A percentile compares a stretch with the other conserved stretches of the same genome.
phyloP scores from a whole-genome alignment of 2,797 vertebrate genomes.

The Sphenopsis melanotis region DNA sequence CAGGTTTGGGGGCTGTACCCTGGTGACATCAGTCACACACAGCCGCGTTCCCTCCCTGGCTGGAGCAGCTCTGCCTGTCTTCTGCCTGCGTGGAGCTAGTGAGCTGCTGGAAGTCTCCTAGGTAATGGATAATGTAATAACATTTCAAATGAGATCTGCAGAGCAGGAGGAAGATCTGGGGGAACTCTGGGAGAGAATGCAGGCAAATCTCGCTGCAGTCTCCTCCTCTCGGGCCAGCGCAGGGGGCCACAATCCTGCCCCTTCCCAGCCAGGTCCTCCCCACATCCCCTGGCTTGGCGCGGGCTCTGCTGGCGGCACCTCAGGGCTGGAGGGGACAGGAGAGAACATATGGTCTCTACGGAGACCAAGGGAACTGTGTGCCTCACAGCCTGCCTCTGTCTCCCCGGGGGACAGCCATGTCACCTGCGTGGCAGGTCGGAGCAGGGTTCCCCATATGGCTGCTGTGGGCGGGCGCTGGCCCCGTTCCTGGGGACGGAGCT shows the following conservation, averaged over 20 bases:
- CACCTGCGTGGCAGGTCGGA: neutral
- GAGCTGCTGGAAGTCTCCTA: constrained; percentile 53
- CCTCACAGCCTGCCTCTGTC: neutral
- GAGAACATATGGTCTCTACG: constrained; percentile 14
- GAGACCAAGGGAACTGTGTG: neutral
- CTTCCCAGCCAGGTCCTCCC: neutral
- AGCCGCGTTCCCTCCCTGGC: neutral
- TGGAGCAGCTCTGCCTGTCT: constrained; percentile 13
- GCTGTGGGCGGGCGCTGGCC: neutral
- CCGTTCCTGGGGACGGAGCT: neutral
- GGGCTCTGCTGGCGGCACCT: neutral
- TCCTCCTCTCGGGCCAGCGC: neutral
- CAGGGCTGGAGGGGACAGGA: neutral
- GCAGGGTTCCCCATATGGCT: constrained; percentile 37
- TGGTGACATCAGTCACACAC: neutral
- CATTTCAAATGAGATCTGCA: constrained; percentile 60
- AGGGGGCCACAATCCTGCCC: neutral
- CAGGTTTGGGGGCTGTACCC: neutral
- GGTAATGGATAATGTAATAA: constrained; percentile 55
- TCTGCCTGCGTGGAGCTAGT: constrained; percentile 44
- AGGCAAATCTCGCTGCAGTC: constrained; percentile 44
- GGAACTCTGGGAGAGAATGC: constrained; percentile 59
- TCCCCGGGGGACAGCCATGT: neutral
- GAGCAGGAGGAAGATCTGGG: constrained; percentile 27
- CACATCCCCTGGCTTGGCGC: neutral